These are phyloP conservation scores for Lordiphosa fenestrarum DNA, from an alignment of 2,888 invertebrate genomes.

Conservation along the genomic window DNA sequence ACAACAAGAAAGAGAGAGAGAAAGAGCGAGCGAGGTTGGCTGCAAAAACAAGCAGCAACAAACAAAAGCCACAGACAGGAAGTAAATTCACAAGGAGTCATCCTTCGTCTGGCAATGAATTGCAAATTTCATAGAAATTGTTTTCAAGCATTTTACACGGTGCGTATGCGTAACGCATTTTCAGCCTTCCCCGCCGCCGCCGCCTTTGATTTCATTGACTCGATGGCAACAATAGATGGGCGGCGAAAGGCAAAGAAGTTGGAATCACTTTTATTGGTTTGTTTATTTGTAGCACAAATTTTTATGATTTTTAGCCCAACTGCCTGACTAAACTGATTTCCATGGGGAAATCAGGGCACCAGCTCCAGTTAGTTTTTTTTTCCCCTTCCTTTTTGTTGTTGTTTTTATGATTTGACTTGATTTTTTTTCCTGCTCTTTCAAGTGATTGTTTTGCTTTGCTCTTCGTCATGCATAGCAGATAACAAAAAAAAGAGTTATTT, in stretches of 20 bases:
- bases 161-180: slow-evolving; percentile 64
- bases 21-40: background rate
- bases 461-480: too few relatives aligned
- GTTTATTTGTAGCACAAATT: slow-evolving; percentile 66
- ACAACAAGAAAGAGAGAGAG: background rate
- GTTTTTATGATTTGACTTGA: slow-evolving; percentile 28
- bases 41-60: slow-evolving; percentile 1
- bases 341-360: slow-evolving; percentile 74
- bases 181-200: slow-evolving; percentile 11
- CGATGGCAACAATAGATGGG: slow-evolving; percentile 21
- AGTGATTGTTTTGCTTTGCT: background rate
- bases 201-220: slow-evolving; percentile 35
- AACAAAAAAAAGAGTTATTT: too few relatives aligned
- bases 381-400: slow-evolving; percentile 29
- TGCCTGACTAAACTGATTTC: slow-evolving; percentile 78
- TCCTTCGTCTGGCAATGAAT: slow-evolving; percentile 47
- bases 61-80: slow-evolving; percentile 35
- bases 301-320: slow-evolving; percentile 76
- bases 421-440: slow-evolving; percentile 15
- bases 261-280: slow-evolving; percentile 49
- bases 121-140: slow-evolving; percentile 62
- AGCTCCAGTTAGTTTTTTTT: slow-evolving; percentile 47
- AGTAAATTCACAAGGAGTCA: slow-evolving; percentile 27
- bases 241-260: slow-evolving; percentile 6
- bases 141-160: slow-evolving; percentile 53